These are phyloP conservation scores for Eolophus roseicapilla DNA, from an alignment of 2,113 vertebrate species.

Conservation along the genomic window DNA sequence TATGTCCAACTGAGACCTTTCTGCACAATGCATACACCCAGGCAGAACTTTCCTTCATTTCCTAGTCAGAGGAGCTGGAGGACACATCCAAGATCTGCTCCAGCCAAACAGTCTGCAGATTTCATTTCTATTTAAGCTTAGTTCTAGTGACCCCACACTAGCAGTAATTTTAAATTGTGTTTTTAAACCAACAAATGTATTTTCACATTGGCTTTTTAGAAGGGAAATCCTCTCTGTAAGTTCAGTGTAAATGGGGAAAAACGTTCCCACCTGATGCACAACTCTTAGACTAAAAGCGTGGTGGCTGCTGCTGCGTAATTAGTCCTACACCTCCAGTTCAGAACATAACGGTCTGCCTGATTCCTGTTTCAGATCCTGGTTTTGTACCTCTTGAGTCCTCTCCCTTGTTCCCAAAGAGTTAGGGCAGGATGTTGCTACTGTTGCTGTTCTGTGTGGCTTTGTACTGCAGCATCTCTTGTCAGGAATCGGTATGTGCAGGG, in stretches of 20 bases:
- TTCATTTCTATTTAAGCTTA: neutral
- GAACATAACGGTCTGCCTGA: neutral
- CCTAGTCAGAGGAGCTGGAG: neutral
- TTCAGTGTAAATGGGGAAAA: neutral
- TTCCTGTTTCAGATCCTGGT: neutral
- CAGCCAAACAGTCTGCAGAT: neutral
- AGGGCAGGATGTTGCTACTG: neutral
- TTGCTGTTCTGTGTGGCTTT: neutral
- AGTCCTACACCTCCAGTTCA: neutral
- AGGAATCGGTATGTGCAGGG: neutral
- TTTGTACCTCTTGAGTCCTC: neutral
- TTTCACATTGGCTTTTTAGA: neutral
- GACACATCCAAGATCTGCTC: neutral
- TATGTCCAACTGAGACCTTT: neutral
- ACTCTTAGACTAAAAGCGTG: neutral
- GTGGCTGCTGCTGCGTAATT: neutral
- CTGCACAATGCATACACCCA: neutral
- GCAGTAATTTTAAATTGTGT: neutral
- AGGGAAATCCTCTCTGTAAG: neutral
- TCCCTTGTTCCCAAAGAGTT: neutral
- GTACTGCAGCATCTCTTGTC: neutral
- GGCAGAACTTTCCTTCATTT: constrained; percentile 22
- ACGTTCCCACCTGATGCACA: constrained; percentile 47
- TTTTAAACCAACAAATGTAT: neutral
- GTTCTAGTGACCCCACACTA: neutral